Evolutionary conservation across 2,113 vertebrate genomes (phyloP).

Genomic region (Gallinago jamesoni): DNA sequence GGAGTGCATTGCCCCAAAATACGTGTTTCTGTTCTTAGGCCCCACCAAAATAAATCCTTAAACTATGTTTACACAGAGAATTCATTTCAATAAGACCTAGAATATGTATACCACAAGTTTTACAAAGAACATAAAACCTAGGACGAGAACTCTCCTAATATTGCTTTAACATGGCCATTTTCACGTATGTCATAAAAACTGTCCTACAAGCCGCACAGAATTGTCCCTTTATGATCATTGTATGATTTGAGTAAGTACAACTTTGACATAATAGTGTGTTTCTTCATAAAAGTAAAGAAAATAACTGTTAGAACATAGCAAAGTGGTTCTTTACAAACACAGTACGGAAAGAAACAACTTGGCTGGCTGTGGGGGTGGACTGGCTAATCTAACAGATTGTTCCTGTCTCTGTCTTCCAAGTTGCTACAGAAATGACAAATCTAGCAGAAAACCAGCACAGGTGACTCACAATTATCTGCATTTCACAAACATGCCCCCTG

Average conservation of each 20-base stretch:
- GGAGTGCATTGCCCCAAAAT: background rate
- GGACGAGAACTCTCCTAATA: background rate
- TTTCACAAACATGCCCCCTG: background rate
- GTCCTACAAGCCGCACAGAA: background rate
- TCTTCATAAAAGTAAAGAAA: background rate
- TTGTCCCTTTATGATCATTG: background rate
- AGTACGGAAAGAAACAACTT: background rate
- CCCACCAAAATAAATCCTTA: background rate
- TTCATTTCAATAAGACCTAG: background rate
- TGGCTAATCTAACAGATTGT: background rate
- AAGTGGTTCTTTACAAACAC: background rate
- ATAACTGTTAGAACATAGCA: background rate
- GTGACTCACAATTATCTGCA: conserved; percentile 4
- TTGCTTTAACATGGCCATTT: background rate
- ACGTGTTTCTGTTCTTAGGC: background rate
- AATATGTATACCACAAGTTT: background rate
- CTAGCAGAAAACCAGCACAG: background rate
- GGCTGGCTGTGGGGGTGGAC: background rate
- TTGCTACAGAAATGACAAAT: background rate
- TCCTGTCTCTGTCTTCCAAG: background rate
- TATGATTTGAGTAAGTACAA: background rate
- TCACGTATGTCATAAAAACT: background rate
- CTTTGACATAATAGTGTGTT: background rate
- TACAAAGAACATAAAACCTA: background rate
- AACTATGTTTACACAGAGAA: background rate